Evolutionary conservation across 2,113 vertebrate species (phyloP), one percentile per base, ranked within the genome.

Genomic region (Dryoscopus gambensis): DNA sequence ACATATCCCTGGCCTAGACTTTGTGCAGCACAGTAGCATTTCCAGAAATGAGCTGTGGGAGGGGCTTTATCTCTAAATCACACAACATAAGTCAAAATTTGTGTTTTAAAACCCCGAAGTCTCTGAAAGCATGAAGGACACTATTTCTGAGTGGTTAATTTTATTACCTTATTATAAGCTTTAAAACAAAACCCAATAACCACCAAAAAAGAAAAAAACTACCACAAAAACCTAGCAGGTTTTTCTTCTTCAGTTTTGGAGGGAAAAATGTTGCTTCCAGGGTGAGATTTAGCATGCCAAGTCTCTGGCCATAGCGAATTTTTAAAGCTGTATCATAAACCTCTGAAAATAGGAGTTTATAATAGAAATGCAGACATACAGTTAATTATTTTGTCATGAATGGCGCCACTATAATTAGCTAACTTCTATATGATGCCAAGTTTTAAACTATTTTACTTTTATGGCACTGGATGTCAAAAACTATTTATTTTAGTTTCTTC

Each of bases 391-490:
- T 96, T 92, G 1, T 97, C 96, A 78, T 89, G 96, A 95, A 97
- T 27, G 98, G 98, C 97, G 97, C 97, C 98, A 98, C 95, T 95
- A 93, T 98, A 97, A 98, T 98, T 98, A 97, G 95, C 95, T 96
- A 97, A 81, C 95, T 90, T 95, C 95, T 95, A 85, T 93, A 89
- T 91, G 94, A 95, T 95, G 97, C 98, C 97, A 98, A 97, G 97
- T 97, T 97, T 97, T 95, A 85, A 97, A 97, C 94, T 96, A 92
- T 96, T 95, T 96, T 95, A 91, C 87, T 97, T 97, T 97, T 98
- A 97, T 65, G 96, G 97, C 50, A 85, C 65, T 92, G 77, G 91
- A 97, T 97, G 97, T 97, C 96, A 94, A 95, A 97, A 82, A 24
- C 90, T 95, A 79, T 82, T 94, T 94, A 84, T 94, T 74, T 89